Conservation (phyloP, 2,888 invertebrate genomes). For the Diplazon laetatorius region DNA sequence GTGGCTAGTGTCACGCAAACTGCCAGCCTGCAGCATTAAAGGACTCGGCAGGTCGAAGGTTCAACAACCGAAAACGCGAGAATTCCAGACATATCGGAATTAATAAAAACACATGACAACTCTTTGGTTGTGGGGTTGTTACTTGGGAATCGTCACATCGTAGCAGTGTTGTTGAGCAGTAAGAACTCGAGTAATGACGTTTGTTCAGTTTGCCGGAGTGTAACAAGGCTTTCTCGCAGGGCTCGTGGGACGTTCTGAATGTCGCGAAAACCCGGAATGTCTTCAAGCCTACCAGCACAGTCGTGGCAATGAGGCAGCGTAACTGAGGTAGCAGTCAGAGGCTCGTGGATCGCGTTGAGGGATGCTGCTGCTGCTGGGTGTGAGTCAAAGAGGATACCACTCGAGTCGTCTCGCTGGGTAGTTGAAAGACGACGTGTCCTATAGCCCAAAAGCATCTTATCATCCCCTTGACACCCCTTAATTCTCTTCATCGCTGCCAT, state of each 20-base stretch:
- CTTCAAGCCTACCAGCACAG: background rate
- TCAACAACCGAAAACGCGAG: no score
- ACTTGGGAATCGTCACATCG: no score
- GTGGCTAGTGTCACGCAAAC: no score
- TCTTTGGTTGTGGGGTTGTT: no score
- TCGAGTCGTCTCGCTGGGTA: conserved; percentile 53
- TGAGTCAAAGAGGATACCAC: conserved; percentile 59
- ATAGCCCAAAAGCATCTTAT: conserved; percentile 26
- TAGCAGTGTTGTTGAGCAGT: conserved; percentile 22
- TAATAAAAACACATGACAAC: no score
- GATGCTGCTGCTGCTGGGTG: conserved; percentile 69
- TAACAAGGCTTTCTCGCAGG: background rate
- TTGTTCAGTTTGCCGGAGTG: conserved; percentile 74
- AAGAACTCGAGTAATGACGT: conserved; percentile 77
- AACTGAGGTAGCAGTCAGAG: conserved; percentile 41
- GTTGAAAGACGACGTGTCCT: conserved; percentile 14
- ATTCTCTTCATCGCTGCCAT: conserved; percentile 27
- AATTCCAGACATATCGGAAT: no score
- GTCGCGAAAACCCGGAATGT: conserved; percentile 30
- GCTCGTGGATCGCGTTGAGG: conserved; percentile 6
- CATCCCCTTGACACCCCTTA: conserved; percentile 47
- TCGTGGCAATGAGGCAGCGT: no score
- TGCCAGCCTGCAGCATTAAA: no score
- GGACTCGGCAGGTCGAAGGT: no score
- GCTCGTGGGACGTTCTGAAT: conserved; percentile 16